Base-by-base conservation (phyloP, 1,140 invertebrate species). In the Schmidtea mediterranea region DNA sequence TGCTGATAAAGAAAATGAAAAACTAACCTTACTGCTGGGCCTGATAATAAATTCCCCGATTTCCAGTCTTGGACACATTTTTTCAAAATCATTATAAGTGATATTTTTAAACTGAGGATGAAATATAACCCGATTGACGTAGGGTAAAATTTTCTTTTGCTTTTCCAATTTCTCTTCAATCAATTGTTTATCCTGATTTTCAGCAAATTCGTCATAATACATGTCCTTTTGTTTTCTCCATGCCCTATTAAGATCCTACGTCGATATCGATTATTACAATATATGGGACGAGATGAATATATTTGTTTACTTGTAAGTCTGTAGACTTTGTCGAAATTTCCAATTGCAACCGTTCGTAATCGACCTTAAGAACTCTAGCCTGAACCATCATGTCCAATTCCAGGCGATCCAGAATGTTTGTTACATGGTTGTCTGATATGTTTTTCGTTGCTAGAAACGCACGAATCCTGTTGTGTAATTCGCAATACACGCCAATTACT, bases 41-140 rank as follows among this genome's bases (percentile, higher is more conserved):
- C 92, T 69, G 26, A 98, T 75, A 18, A 98, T 80, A 1, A 82
- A 82, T 58, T 97, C 90, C 5, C 90, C 90, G 66, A 90, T 82
- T 54, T 89, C 83, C 75, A 92, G 80, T 15, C 74, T 75, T 8
- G 74, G 73, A 73, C 97, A 77, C 36, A 89, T 63, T 58, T 82
- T 82, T 56, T 90, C 82, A 1, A 82, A 80, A 58, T 94, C 82
- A 0, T 75, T 73, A 61, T 79, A 97, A 10, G 79, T 80, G 52
- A 95, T 84, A 61, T 98, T 98, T 54, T 92, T 79, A 68, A 97
- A 98, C 0, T 80, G 77, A 0, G 86, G 87, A 71, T 98, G 92
- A 15, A 89, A 80, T 49, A 97, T 97, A 0, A 97, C 86, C 6
- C 92, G 72, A 56, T 92, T 94, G 0, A 87, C 77, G 61, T 64